Evolutionary conservation across 2,888 invertebrate genomes (phyloP).

Genomic region (Euphydryas editha): DNA sequence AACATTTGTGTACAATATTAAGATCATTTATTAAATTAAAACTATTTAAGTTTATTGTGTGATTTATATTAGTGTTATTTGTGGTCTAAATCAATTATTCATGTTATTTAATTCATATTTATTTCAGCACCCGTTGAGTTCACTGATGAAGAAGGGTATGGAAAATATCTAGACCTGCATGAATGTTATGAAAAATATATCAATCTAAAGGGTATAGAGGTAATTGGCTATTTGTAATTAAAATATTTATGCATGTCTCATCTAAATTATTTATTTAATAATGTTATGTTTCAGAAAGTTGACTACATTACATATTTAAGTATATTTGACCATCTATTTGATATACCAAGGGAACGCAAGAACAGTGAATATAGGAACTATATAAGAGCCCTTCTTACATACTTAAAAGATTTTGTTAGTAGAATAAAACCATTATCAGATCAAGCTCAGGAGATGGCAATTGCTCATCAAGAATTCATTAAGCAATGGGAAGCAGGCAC

Average conservation of each 20-base stretch:
- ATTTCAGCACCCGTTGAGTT: constrained; percentile 93
- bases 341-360: constrained; percentile 95
- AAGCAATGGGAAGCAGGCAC: constrained; percentile 94
- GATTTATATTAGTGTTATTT: too few species aligned
- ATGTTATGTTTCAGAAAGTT: constrained; percentile 85
- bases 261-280: neutral
- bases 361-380: constrained; percentile 95
- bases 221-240: constrained; percentile 50
- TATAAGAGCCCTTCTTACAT: constrained; percentile 91
- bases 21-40: neutral
- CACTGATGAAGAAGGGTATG: constrained; percentile 99
- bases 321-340: constrained; percentile 97
- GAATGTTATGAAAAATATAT: constrained; percentile 98
- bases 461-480: constrained; percentile 91
- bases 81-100: too few species aligned
- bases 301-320: constrained; percentile 98
- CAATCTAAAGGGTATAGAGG: constrained; percentile 98
- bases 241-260: neutral
- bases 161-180: constrained; percentile 98
- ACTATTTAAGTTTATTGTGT: neutral
- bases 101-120: neutral
- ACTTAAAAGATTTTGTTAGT: constrained; percentile 91
- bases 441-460: constrained; percentile 90
- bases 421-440: constrained; percentile 95
- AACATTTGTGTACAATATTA: neutral